phyloP scores from a whole-genome alignment of 2,888 invertebrate species.

The Andrena haemorrhoa region DNA sequence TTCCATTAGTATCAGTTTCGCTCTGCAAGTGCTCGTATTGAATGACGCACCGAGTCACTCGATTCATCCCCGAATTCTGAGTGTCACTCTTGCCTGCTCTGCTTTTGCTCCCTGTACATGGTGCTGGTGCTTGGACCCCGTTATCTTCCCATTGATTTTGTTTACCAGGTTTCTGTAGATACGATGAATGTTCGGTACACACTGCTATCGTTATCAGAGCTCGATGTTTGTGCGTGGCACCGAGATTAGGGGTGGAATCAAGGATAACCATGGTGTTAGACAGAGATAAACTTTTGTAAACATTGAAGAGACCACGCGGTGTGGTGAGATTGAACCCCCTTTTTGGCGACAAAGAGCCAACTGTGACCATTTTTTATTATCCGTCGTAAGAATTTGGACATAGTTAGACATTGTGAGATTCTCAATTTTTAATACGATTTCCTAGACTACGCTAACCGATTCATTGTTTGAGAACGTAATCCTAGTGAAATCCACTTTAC shows the following conservation, averaged over 20 bases:
- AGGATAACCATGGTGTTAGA: constrained; percentile 7
- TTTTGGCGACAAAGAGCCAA: not conserved
- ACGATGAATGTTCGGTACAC: not conserved
- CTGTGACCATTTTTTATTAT: not conserved
- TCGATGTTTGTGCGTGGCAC: not conserved
- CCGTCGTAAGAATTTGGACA: not conserved
- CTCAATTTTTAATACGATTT: not conserved
- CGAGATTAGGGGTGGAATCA: not conserved
- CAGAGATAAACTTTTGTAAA: constrained; percentile 10
- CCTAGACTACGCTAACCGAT: not conserved
- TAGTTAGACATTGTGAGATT: not conserved
- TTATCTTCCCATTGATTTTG: not conserved
- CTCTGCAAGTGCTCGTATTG: not conserved
- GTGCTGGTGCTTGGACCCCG: not conserved
- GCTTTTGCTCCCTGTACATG: not conserved
- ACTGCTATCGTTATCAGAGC: not conserved
- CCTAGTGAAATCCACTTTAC: no score
- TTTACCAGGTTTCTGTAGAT: not conserved
- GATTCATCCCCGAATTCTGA: not conserved
- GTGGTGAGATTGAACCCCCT: not conserved
- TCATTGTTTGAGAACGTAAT: no score
- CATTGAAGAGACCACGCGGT: not conserved
- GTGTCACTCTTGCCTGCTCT: not conserved
- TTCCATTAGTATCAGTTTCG: constrained; percentile 17
- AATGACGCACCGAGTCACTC: not conserved